Evolutionary conservation across 2,797 vertebrate species (phyloP).

Genomic region (Nasua narica): DNA sequence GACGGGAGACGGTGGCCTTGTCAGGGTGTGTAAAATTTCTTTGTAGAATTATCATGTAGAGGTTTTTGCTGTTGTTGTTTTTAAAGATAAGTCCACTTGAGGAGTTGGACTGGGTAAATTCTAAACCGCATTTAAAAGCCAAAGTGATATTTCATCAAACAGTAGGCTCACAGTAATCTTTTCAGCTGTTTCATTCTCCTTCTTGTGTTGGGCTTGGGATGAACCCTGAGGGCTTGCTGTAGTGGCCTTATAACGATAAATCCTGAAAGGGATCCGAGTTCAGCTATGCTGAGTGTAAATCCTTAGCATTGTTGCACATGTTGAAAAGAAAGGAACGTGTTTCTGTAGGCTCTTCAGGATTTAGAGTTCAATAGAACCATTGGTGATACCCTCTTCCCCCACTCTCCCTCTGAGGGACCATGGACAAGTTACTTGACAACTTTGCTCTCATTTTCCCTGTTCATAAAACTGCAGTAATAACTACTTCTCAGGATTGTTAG

Average conservation of each 20-base stretch:
- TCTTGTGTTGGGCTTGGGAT: background rate
- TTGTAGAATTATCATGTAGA: background rate
- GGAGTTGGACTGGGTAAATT: constrained; percentile 9
- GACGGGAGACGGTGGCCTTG: background rate
- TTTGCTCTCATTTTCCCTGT: background rate
- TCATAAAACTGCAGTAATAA: background rate
- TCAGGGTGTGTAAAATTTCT: background rate
- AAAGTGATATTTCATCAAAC: background rate
- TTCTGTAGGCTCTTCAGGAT: background rate
- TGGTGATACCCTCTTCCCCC: background rate
- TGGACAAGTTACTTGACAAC: background rate
- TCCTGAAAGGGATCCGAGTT: background rate
- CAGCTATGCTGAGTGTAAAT: background rate
- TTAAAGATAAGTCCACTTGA: background rate
- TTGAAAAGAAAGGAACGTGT: background rate
- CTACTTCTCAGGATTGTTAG: background rate
- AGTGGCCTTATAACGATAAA: background rate
- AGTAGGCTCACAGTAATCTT: background rate
- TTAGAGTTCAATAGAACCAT: background rate
- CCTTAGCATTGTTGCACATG: background rate
- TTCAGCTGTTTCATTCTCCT: constrained; percentile 11
- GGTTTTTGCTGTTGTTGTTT: background rate
- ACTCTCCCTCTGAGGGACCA: background rate
- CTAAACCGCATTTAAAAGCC: background rate
- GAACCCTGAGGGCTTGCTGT: background rate